Percentiles rank a stretch among this genome's conserved stretches.
phyloP scores from a whole-genome alignment of 2,113 vertebrate genomes.

The Pithys albifrons region DNA sequence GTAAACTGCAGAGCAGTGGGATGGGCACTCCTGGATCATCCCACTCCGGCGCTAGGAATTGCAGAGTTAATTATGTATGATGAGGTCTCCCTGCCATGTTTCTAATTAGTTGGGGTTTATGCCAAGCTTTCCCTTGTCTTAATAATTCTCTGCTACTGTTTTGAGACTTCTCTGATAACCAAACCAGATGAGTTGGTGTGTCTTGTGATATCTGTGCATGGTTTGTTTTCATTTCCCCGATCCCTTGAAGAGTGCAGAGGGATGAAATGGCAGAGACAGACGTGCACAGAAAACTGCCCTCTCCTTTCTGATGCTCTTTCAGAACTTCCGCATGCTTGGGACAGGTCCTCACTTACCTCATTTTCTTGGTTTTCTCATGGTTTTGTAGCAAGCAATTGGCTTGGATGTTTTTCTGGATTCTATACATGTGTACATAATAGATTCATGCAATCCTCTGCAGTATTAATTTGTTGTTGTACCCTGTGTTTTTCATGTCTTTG shows the following conservation, averaged over 20 bases:
- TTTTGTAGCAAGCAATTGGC: not conserved
- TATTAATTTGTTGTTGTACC: not conserved
- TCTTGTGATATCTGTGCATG: not conserved
- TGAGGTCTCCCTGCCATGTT: not conserved
- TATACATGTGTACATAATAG: rapidly evolving
- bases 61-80: not conserved
- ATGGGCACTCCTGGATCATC: not conserved
- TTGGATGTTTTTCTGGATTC: not conserved
- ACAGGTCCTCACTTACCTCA: not conserved
- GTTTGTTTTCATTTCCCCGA: not conserved
- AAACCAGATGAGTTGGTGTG: not conserved
- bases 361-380: not conserved
- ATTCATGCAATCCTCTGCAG: not conserved
- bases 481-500: not conserved
- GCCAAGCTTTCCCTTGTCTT: not conserved
- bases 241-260: not conserved
- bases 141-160: not conserved
- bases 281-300: not conserved
- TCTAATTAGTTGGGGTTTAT: constrained; percentile 26
- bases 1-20: not conserved
- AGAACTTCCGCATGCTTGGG: not conserved
- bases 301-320: not conserved
- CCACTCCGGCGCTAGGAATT: not conserved
- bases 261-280: not conserved
- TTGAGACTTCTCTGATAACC: not conserved